Evolutionary conservation across 2,113 vertebrate genomes (phyloP).

Genomic region (Dicentrarchus labrax): DNA sequence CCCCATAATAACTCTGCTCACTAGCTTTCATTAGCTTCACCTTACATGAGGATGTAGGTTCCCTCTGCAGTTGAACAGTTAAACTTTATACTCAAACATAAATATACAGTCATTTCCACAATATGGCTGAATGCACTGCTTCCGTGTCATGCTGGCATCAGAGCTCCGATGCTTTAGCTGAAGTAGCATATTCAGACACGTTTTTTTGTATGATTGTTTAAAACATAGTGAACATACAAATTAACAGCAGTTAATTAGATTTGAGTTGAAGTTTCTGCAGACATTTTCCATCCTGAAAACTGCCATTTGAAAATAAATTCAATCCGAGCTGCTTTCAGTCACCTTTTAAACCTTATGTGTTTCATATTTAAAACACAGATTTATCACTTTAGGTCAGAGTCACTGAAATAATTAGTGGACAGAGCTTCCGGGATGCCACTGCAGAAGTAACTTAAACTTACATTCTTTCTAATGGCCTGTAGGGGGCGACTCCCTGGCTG

Average conservation of each 20-base stretch:
- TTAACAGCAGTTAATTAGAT: not conserved
- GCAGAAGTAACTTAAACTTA: too few relatives aligned
- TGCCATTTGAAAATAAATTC: too few relatives aligned
- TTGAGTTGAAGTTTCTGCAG: not conserved
- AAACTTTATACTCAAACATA: not conserved
- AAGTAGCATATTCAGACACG: not conserved
- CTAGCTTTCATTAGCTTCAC: not conserved
- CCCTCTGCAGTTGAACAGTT: not conserved
- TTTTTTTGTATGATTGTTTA: not conserved
- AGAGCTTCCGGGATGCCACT: too few relatives aligned
- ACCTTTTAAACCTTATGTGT: not conserved
- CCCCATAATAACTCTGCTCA: slow-evolving; percentile 15
- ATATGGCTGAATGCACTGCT: not conserved
- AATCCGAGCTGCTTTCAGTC: not conserved
- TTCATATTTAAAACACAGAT: not conserved
- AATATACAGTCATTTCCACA: not conserved
- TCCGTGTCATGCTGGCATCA: not conserved
- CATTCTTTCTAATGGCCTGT: too few relatives aligned
- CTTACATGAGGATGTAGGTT: not conserved
- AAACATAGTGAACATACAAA: not conserved
- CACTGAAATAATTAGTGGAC: too few relatives aligned
- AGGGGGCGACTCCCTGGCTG: too few relatives aligned
- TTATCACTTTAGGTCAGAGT: too few relatives aligned
- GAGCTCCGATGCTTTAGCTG: not conserved
- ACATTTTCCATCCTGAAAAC: too few relatives aligned